phyloP scores from a whole-genome alignment of 2,888 invertebrate genomes.

The Epistrophella euchroma region DNA sequence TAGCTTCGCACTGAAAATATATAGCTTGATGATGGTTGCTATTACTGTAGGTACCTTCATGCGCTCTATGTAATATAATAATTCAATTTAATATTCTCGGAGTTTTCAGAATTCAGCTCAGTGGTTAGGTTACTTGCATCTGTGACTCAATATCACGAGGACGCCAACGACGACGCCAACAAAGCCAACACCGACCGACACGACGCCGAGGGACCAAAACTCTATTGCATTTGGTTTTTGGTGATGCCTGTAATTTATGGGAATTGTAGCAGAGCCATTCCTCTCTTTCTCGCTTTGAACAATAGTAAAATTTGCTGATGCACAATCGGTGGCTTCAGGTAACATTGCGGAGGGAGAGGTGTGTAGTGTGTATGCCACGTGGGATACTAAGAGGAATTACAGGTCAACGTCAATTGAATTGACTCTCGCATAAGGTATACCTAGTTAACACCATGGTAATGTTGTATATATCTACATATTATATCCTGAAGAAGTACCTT shows the following conservation, averaged over 20 bases:
- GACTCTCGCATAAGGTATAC: slow-evolving; percentile 52
- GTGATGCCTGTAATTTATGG: slow-evolving; percentile 68
- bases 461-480: no score
- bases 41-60: slow-evolving; percentile 23
- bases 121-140: slow-evolving; percentile 42
- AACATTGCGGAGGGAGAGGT: slow-evolving; percentile 17
- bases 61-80: slow-evolving; percentile 66
- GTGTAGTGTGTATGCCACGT: not conserved
- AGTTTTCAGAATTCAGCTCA: slow-evolving; percentile 53
- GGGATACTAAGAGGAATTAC: slow-evolving; percentile 63
- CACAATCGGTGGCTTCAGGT: slow-evolving; percentile 11
- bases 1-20: not conserved
- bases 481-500: not conserved
- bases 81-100: slow-evolving; percentile 70
- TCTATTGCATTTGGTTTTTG: slow-evolving; percentile 54
- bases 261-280: slow-evolving; percentile 37
- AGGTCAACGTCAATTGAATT: slow-evolving; percentile 72
- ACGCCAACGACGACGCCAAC: slow-evolving; percentile 15
- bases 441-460: slow-evolving; percentile 25
- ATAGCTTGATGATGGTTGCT: slow-evolving; percentile 40
- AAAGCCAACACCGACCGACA: not conserved
- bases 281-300: slow-evolving; percentile 33
- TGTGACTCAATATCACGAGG: slow-evolving; percentile 31
- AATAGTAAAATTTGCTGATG: slow-evolving; percentile 70
- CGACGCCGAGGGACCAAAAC: slow-evolving; percentile 34